A percentile compares a stretch with the other conserved stretches of the same genome.
Conservation (phyloP, 1,140 invertebrate genomes). For the Eupeodes corollae region DNA sequence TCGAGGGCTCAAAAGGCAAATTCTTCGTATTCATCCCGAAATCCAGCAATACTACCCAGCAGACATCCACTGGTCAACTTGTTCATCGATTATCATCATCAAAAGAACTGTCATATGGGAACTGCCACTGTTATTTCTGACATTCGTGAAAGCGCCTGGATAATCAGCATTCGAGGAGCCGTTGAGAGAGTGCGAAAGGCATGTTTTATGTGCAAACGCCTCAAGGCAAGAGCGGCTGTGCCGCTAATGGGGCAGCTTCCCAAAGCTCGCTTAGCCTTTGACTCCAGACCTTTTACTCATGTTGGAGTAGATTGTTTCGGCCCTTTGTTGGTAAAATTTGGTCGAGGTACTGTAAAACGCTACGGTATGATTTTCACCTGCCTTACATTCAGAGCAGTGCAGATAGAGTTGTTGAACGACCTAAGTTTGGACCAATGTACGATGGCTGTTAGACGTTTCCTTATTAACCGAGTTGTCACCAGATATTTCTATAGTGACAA, state of each 20-base stretch:
- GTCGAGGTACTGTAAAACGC: slow-evolving; percentile 19
- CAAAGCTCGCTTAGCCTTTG: slow-evolving; percentile 10
- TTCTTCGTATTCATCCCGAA: neutral
- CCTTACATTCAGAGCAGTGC: slow-evolving; percentile 13
- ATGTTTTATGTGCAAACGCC: neutral
- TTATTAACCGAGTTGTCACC: slow-evolving; percentile 8
- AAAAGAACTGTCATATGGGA: neutral
- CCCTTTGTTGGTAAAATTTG: slow-evolving; percentile 17
- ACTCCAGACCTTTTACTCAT: slow-evolving; percentile 12
- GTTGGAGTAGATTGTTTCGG: slow-evolving; percentile 14
- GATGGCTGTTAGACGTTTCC: slow-evolving; percentile 20
- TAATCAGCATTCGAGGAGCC: slow-evolving; percentile 4
- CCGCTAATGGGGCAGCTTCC: slow-evolving; percentile 12
- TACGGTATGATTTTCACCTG: slow-evolving; percentile 30
- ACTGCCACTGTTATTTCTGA: neutral
- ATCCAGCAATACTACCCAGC: neutral
- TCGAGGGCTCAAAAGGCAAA: neutral
- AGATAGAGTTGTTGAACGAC: slow-evolving; percentile 15
- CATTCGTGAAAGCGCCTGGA: slow-evolving; percentile 9
- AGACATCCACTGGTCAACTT: neutral
- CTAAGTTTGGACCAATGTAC: slow-evolving; percentile 15
- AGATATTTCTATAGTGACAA: slow-evolving; percentile 17
- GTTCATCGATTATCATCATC: neutral
- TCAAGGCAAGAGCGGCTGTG: neutral
- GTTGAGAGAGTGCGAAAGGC: neutral